A percentile compares a stretch with the other conserved stretches of the same genome.
Conservation (phyloP, 2,888 invertebrate species). For the Alloplasta piceator region DNA sequence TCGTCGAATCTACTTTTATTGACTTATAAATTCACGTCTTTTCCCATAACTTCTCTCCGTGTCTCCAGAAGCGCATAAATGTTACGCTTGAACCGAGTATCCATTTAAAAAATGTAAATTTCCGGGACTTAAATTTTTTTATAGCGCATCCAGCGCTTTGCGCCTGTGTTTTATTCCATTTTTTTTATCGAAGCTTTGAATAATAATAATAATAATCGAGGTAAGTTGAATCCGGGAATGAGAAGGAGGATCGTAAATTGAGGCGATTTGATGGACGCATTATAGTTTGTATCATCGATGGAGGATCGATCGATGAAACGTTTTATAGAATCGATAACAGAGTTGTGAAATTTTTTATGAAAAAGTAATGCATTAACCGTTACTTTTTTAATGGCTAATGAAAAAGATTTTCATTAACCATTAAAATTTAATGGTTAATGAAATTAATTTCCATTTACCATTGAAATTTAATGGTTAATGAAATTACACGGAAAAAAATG, state of each 20-base stretch:
- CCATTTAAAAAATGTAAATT: slow-evolving; percentile 42
- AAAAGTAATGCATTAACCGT: too few relatives aligned
- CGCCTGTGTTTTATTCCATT: too few relatives aligned
- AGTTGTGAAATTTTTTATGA: too few relatives aligned
- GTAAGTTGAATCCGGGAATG: too few relatives aligned
- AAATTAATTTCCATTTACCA: too few relatives aligned
- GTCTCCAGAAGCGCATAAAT: neutral
- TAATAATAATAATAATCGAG: too few relatives aligned
- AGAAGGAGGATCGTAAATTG: neutral
- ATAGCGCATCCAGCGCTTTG: neutral
- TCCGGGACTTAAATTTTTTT: slow-evolving; percentile 15
- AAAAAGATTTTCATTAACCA: too few relatives aligned
- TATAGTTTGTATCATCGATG: neutral
- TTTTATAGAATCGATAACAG: slow-evolving; percentile 6
- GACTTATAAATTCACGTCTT: slow-evolving; percentile 29
- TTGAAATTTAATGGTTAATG: too few relatives aligned
- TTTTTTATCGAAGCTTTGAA: too few relatives aligned
- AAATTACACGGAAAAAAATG: too few relatives aligned
- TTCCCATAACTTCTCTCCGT: slow-evolving; percentile 3
- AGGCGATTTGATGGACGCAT: neutral
- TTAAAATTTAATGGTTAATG: too few relatives aligned
- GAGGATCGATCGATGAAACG: slow-evolving; percentile 1
- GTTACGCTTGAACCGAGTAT: slow-evolving; percentile 11
- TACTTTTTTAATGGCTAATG: too few relatives aligned
- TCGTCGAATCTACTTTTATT: slow-evolving; percentile 15